phyloP scores from a whole-genome alignment of 2,888 invertebrate genomes.

The Macaria notata region DNA sequence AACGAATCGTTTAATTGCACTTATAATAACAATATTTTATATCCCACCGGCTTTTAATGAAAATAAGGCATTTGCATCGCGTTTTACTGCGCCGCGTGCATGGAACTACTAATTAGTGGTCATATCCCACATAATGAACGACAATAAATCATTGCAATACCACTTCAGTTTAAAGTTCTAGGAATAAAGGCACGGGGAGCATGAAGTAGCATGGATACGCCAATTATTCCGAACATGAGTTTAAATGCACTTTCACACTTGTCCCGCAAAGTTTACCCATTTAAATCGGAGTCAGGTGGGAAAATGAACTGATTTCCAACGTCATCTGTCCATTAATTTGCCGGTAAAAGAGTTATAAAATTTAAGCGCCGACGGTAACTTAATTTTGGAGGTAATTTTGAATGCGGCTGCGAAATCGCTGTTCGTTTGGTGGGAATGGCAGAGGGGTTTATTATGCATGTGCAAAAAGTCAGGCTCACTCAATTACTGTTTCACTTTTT shows the following conservation, averaged over 20 bases:
- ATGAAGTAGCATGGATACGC: conserved; percentile 23
- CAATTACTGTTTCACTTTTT: neutral
- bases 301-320: conserved; percentile 37
- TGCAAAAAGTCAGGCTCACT: neutral
- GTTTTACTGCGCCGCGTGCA: conserved; percentile 44
- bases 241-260: conserved; percentile 3
- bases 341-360: conserved; percentile 20
- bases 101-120: conserved; percentile 47
- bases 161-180: conserved; percentile 21
- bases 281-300: conserved; percentile 9
- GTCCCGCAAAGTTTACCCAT: conserved; percentile 4
- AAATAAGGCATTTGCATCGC: conserved; percentile 33
- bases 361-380: conserved; percentile 13
- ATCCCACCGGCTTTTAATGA: conserved; percentile 23
- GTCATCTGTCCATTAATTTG: conserved; percentile 27
- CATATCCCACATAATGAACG: conserved; percentile 40
- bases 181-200: conserved; percentile 20
- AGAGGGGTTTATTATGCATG: neutral
- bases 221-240: conserved; percentile 6
- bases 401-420: conserved; percentile 12
- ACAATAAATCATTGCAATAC: conserved; percentile 39
- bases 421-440: neutral
- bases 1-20: conserved; percentile 44
- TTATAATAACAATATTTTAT: conserved; percentile 40
- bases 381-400: conserved; percentile 18